Evolutionary conservation across 2,888 invertebrate species (phyloP).

Genomic region (Erynnis tages): DNA sequence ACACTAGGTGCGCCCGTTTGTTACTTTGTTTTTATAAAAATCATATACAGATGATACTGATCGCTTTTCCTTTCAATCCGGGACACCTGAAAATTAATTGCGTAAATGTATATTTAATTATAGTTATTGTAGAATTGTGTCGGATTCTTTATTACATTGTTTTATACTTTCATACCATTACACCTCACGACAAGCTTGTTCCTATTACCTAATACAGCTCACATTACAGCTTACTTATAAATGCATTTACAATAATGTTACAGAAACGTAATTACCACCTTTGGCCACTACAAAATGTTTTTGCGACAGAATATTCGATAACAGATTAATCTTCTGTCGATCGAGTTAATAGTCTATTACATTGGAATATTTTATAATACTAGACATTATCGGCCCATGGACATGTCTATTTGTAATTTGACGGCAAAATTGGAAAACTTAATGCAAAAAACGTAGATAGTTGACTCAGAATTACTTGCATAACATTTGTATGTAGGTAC

Average conservation of each 20-base stretch:
- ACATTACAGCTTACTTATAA: slow-evolving; percentile 2
- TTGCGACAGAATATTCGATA: slow-evolving; percentile 2
- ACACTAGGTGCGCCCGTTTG: no score
- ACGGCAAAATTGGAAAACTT: slow-evolving; percentile 8
- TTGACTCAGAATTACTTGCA: no score
- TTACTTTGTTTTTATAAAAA: no score
- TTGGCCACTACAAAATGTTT: slow-evolving; percentile 12
- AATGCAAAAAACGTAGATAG: not conserved
- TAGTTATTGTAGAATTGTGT: no score
- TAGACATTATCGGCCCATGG: not conserved
- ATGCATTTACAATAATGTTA: slow-evolving; percentile 13
- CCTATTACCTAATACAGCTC: not conserved
- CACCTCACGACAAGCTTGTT: not conserved
- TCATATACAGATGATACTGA: no score
- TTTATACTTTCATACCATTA: no score
- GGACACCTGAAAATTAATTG: no score
- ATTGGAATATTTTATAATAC: slow-evolving; percentile 13
- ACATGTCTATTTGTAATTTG: slow-evolving; percentile 9
- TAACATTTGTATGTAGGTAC: no score
- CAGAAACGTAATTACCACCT: slow-evolving; percentile 13
- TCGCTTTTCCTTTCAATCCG: no score
- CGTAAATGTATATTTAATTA: no score
- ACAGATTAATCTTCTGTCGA: slow-evolving; percentile 18
- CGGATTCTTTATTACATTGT: no score
- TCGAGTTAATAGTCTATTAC: slow-evolving; percentile 11